Base-by-base conservation (phyloP, 2,888 invertebrate species). In the Ferdinandea cuprea region DNA sequence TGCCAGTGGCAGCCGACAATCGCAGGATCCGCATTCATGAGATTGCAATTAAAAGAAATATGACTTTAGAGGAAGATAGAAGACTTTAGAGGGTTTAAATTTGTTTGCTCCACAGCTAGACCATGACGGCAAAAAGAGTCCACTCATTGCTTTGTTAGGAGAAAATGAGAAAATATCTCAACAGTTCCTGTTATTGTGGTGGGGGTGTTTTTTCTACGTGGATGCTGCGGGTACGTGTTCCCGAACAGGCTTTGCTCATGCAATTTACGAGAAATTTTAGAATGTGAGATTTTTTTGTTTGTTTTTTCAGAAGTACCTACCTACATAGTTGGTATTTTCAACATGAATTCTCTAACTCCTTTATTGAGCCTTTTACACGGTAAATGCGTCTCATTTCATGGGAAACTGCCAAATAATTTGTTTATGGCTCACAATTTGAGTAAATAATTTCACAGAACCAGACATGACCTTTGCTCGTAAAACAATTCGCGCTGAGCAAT, bases 391-490 rank as follows among this genome's bases (percentile, higher is more conserved):
- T 66, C 42, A 52, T 66, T 66, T 30, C 32, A 40, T 52, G 54
- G 17, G 11, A 19, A 19, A 50, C 48, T 54, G 40, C 54, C 46
- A 50, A 52, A 61, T 58, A 79, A 72, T 61, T 54, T 58, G 44
- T 73, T 79, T 73, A 73, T 79, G 73, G 37, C 66, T 66, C 46
- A 68, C 54, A 61, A 73, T 61, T 79, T 79, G 32, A 56, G 66
- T 66, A 59, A 66, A 66, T 59, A 72, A 79, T 44, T 32, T 52
- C 37, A 28, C 50, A 35, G 28, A 50, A 28, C 58, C 69, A 65
- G 21, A 81, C 76, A 76, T 76, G 81, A 71, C 81, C 81, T 81
- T 76, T 42, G 37, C 71, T 76, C 76, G 59, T 81, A 65, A 81
- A 76, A 71, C 48, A 68, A 65, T 50, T 65, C 56, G 46, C 44